phyloP scores from a whole-genome alignment of 2,113 vertebrate genomes.

The Clarias gariepinus region DNA sequence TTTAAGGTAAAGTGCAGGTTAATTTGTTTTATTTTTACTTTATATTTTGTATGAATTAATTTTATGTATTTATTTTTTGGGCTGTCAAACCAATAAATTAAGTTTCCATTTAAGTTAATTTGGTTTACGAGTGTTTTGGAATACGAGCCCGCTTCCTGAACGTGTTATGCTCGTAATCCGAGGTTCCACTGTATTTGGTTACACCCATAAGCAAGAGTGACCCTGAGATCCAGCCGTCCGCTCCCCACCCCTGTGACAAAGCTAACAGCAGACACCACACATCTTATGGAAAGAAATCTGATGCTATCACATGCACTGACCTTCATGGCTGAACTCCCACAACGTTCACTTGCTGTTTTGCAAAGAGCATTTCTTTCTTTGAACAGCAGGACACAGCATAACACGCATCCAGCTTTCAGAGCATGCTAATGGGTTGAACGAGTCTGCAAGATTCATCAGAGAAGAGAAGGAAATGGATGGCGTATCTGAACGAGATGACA shows the following conservation, averaged over 20 bases:
- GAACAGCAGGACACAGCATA: background rate
- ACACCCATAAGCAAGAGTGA: background rate
- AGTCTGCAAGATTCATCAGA: conserved; percentile 4
- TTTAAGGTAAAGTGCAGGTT: no score
- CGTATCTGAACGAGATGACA: background rate
- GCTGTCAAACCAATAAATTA: no score
- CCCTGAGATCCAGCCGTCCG: background rate
- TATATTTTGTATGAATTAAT: no score
- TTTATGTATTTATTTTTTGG: no score
- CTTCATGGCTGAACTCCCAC: conserved; percentile 5
- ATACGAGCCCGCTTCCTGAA: no score
- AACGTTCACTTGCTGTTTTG: background rate
- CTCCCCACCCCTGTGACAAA: background rate
- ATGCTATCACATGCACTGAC: conserved; percentile 26
- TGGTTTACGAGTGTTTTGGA: no score
- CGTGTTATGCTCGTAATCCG: no score
- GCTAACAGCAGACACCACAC: background rate
- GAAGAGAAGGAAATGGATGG: background rate
- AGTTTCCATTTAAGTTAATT: no score
- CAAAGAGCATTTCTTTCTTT: background rate
- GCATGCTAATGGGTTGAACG: conserved; percentile 6
- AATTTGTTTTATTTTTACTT: no score
- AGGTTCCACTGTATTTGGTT: no score
- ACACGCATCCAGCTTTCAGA: background rate
- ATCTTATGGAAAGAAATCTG: background rate